Percentiles rank a stretch among this genome's conserved stretches.
Evolutionary conservation across 2,113 vertebrate genomes (phyloP).

Genomic region (Euleptes europaea): DNA sequence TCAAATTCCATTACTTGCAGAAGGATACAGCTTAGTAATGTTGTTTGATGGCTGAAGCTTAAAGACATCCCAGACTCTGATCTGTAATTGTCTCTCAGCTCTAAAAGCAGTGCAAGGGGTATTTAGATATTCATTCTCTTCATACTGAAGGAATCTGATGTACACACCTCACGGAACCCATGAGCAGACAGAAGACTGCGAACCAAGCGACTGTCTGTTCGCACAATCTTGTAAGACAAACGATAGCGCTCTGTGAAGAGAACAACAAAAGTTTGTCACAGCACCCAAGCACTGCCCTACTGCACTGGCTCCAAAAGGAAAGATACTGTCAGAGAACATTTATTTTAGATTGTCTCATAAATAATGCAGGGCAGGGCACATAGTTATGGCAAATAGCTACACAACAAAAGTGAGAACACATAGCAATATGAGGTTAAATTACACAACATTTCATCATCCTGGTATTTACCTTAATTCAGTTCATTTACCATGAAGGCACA

Average conservation of each 20-base stretch:
- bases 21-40: accelerated
- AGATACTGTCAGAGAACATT: neutral
- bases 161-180: conserved; percentile 91
- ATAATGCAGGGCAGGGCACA: neutral
- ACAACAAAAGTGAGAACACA: neutral
- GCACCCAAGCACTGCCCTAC: neutral
- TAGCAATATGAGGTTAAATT: neutral
- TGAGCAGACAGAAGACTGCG: conserved; percentile 90
- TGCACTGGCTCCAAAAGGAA: neutral
- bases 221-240: conserved; percentile 95
- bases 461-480: neutral
- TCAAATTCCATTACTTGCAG: neutral
- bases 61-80: neutral
- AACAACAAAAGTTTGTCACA: conserved; percentile 23
- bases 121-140: conserved; percentile 6
- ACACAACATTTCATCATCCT: neutral
- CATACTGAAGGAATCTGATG: neutral
- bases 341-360: neutral
- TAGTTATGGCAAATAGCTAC: neutral
- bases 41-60: neutral
- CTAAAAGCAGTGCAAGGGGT: neutral
- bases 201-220: conserved; percentile 94
- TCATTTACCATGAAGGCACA: neutral
- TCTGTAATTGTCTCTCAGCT: conserved; percentile 5
- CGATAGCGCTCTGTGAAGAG: conserved; percentile 83